Evolutionary conservation across 2,797 vertebrate genomes (phyloP), one percentile per base, ranked within the genome.

Genomic region (Eupleurogrammus muticus): DNA sequence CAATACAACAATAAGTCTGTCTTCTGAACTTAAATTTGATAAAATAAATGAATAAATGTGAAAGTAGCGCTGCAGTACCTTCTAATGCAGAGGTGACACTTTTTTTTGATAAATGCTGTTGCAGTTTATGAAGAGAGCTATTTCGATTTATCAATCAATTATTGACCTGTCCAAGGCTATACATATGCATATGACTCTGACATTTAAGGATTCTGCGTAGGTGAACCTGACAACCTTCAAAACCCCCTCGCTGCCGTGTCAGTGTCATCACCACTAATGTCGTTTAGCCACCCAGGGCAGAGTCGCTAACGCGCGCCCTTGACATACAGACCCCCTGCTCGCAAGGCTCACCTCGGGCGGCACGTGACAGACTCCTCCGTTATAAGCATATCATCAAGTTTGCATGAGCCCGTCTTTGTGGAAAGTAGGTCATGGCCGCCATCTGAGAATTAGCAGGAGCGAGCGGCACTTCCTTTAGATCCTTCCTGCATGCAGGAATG

Each of bases 381-480:
- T 90, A 81, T 81, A 89, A 87, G 85, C 87, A 77, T 82, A 89
- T 92, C 87, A 91, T 94, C 90, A 92, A 93, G 92, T 94, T 94
- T 93, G 85, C 89, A 91, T 91, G 88, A 92, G 91, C 82, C 88
- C 66, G 78, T 91, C 88, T 92, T 91, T 90, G 87, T 83, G 74
- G 88, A 93, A 94, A 93, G 81, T 93, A 91, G 93, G 93, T 94
- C 93, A 93, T 23, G 80, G 84, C 89, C 87, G 87, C 91, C 91
- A 90, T 92, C 87, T 86, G 92, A 94, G 90, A 91, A 89, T 93
- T 90, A 80, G 81, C 73, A 87, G 79, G 80, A 82, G 78, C 79
- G 86, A 85, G 72, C 67, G 46, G 70, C 9, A 51, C 78, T 88
- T 86, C 34, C 77, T 84, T 87, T 78, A 82, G 86, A 90, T 91